These are phyloP conservation scores for Samia ricini DNA, from an alignment of 1,140 invertebrate genomes.

Conservation along the genomic window DNA sequence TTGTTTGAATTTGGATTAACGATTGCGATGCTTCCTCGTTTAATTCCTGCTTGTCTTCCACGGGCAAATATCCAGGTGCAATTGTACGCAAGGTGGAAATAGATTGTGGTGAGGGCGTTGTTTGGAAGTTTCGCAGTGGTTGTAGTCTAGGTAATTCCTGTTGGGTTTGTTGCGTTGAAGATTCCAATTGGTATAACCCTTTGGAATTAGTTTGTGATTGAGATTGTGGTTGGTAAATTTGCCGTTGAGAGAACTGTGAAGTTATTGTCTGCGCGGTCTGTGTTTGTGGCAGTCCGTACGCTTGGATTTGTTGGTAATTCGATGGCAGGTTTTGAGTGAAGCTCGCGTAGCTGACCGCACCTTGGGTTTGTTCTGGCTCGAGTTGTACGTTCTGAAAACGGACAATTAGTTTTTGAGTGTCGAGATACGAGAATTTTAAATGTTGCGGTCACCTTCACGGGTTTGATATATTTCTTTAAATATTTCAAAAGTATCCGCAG, in stretches of 20 bases:
- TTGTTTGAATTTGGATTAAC: background rate
- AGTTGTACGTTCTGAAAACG: constrained; percentile 2
- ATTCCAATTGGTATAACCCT: background rate
- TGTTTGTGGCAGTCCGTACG: background rate
- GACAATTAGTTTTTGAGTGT: background rate
- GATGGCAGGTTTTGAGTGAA: constrained; percentile 36
- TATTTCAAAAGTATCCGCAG: background rate
- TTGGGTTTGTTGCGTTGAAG: background rate
- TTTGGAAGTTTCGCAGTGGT: constrained; percentile 1
- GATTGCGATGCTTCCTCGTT: background rate
- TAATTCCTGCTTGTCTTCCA: background rate
- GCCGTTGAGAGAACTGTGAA: constrained; percentile 16
- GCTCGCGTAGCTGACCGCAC: constrained; percentile 49
- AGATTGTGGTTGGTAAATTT: constrained; percentile 15
- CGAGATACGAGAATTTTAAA: background rate
- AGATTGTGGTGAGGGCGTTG: background rate
- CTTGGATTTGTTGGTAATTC: constrained; percentile 16
- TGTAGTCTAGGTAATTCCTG: background rate
- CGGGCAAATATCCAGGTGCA: background rate
- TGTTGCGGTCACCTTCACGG: background rate
- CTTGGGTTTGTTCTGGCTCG: constrained; percentile 22
- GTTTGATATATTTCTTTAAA: background rate
- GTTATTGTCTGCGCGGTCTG: background rate
- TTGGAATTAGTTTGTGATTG: constrained; percentile 8
- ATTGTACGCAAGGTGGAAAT: background rate